Base-by-base conservation (phyloP, 2,888 invertebrate genomes). In the Augiades crinisus region DNA sequence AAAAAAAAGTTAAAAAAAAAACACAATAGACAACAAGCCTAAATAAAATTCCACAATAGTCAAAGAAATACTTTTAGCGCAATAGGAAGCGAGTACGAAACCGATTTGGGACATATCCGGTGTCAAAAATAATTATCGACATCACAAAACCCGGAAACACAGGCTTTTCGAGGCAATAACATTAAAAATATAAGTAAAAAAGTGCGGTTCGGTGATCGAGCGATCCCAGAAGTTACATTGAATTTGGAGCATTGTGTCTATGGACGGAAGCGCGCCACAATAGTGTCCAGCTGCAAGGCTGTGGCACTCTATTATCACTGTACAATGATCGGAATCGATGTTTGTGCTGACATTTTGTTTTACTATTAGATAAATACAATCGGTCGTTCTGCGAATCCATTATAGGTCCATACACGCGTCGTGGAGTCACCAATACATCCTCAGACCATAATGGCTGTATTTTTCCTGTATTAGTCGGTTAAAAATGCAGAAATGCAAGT, bases 141-240 rank as follows among this genome's bases (percentile, higher is more conserved):
- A 44, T 31, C 30, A 27, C 16, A 22, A 24, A 33, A 27, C 22
- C 49, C 41, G 41, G 41, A 41, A 41, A 17, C 31, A 21, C 3
- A 4, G 31, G 16, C 19, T 31, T 21, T 49, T 22, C 14, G 40
- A 38, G 31, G 22, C 16, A 19, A 31, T 34, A 5, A 24, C 36
- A 33, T 41, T 17, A 49, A 49, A 40, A 49, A 40, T 31, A 17
- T 36, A 46, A 22, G 17, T 24, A 31, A 47, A 47, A 31, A 47
- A 40, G 38, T 17, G 47, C 31, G 40, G 14, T 14, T 21, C n/a
- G 46, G 17, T 30, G 14, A 10, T 21, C n/a, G 46, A 12, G 19
- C 36, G 21, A 31, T 40, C 38, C 21, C 47, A 47, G 41, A 41
- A 41, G 37, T 37, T 10, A 30, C 16, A 22, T 22, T 13, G 38